Evolutionary conservation across 1,140 invertebrate species (phyloP).

Genomic region (Gonatopus flavifemur): DNA sequence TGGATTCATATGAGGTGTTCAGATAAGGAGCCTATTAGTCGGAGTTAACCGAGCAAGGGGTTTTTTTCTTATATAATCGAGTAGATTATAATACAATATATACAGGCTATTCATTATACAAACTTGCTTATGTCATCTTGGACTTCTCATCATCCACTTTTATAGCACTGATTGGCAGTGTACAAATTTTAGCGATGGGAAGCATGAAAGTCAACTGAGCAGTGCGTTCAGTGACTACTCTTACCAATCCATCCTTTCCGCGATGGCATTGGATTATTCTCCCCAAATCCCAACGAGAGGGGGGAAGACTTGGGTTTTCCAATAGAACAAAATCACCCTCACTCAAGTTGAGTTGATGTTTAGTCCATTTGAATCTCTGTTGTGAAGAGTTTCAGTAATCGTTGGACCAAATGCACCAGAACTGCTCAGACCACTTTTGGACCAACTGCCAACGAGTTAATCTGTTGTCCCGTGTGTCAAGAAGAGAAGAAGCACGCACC

Average conservation of each 20-base stretch:
- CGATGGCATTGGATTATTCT: conserved; percentile 5
- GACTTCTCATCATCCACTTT: too few species aligned
- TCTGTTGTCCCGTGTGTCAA: not conserved
- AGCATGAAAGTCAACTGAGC: too few species aligned
- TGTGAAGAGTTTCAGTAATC: conserved; percentile 12
- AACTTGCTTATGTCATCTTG: too few species aligned
- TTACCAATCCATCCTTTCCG: conserved; percentile 7
- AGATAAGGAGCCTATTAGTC: too few species aligned
- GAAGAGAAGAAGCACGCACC: not conserved
- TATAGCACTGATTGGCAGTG: too few species aligned
- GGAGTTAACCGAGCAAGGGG: too few species aligned
- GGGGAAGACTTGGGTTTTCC: conserved; percentile 2
- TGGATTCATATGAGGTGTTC: too few species aligned
- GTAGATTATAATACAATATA: too few species aligned
- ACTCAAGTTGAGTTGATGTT: not conserved
- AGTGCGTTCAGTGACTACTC: conserved; percentile 14
- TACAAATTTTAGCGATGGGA: too few species aligned
- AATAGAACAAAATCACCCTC: conserved; percentile 16
- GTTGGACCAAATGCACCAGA: conserved; percentile 10
- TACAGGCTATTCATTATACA: too few species aligned
- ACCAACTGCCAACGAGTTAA: too few species aligned
- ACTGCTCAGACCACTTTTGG: conserved; percentile 3
- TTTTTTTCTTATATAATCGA: too few species aligned
- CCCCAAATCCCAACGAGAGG: conserved; percentile 11
- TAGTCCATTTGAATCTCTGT: conserved; percentile 7